Evolutionary conservation across 2,888 invertebrate genomes (phyloP), one percentile per base, ranked within the genome.

Genomic region (Quadroppia sp.): DNA sequence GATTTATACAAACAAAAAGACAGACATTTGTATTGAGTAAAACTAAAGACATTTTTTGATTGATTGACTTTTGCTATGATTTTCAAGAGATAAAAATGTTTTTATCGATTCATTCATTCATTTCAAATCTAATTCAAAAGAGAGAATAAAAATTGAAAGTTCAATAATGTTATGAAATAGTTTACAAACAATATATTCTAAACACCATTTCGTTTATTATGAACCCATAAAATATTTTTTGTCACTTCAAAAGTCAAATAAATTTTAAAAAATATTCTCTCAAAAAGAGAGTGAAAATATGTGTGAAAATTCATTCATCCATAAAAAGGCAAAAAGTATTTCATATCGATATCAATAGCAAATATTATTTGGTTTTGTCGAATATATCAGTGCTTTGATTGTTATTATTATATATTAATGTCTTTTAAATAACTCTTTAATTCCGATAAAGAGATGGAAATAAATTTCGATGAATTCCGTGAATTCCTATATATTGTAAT

Each of bases 401-500:
- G 50, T 17, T 15, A 50, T 50, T n/a, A 15, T n/a, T 50, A 11
- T 25, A 2, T 23, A 4, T 56, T 25, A 23, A 3, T 23, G 6
- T 56, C 11, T 9, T 7, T 9, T 56, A 23, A 56, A 56, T 23
- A 56, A 56, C 56, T 56, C 56, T 56, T 56, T 56, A 25, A 23
- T 56, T 56, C 23, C 7, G 23, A 6, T 11, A 48, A 17, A 48
- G 2, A 48, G n/a, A 48, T 48, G 17, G n/a, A 56, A 56, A 56
- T 25, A 56, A 23, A 23, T 56, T 56, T 28, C 23, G 17, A 56
- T 56, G 28, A 56, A 56, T 56, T 56, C 56, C 25, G 7, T 25
- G 28, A 56, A 56, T 56, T 56, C 56, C 56, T 4, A 56, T 56
- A 56, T 3, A 56, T 23, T 56, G 56, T 56, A 25, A 56, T 40